Base-by-base conservation (phyloP, 2,888 invertebrate species). In the Papilio demoleus region DNA sequence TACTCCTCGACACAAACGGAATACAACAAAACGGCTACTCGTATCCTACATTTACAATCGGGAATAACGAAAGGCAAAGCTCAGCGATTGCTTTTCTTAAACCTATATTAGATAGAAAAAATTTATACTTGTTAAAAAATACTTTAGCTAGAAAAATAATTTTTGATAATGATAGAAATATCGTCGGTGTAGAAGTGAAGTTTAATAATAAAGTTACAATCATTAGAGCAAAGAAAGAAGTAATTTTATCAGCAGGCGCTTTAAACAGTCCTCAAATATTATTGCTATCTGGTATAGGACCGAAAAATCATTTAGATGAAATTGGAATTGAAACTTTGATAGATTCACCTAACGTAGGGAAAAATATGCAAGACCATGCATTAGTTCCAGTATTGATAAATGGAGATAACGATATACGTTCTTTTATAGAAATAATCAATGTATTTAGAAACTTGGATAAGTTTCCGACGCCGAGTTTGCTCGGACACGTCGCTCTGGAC, bases 211-310 rank as follows among this genome's bases (percentile, higher is more conserved):
- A 66, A 47, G 42, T 77, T 11, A 72, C 78, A 31, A 74, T 42
- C 4, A 11, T 85, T 0, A 72, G 59, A 5, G 79, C 81, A 14
- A 75, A 22, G 1, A 81, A 79, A 65, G 88, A 88, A 77, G 75
- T 87, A 0, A 77, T 88, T 27, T 36, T 88, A 61, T 87, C 86
- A 14, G 84, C 86, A 9, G 88, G 88, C 2, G 74, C 83, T 14
- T 72, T 87, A 1, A 85, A 80, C 45, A 82, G 79, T 60, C 88
- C 88, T 0, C 80, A 87, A 63, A 50, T 88, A 8, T 70, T 88
- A 8, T 87, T 88, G 86, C 68, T 86, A 6, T 88, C 88, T 2
- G 88, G 88, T 2, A 77, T 88, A 22, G 88, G 88, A 9, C 83
- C 85, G 1, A 77, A 74, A 56, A 69, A 79, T 0, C 79, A 88